Conservation (phyloP, 2,113 vertebrate genomes). For the Hemicordylus capensis region DNA sequence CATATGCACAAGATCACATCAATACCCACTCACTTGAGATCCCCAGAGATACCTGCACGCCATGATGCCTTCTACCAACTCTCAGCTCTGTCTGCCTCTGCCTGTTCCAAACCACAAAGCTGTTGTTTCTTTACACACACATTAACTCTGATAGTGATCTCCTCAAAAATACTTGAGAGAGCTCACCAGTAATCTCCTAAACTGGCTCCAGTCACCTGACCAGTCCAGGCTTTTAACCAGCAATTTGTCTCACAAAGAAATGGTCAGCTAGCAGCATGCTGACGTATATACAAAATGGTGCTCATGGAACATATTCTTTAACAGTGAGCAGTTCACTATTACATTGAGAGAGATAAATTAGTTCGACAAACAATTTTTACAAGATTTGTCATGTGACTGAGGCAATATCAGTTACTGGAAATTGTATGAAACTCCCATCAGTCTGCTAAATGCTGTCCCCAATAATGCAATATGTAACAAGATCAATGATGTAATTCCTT, state of each 20-base stretch:
- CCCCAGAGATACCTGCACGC: too few species aligned
- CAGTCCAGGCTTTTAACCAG: too few species aligned
- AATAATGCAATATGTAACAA: background rate
- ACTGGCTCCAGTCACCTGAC: too few species aligned
- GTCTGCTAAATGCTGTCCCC: background rate
- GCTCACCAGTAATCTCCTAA: too few species aligned
- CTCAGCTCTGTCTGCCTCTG: too few species aligned
- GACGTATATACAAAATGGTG: background rate
- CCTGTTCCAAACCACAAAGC: too few species aligned
- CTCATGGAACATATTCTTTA: background rate
- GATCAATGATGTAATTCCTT: background rate
- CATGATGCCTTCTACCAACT: too few species aligned
- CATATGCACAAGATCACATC: background rate
- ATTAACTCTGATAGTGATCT: too few species aligned
- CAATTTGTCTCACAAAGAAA: too few species aligned
- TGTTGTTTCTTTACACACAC: too few species aligned
- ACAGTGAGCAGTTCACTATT: background rate
- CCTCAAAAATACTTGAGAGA: too few species aligned
- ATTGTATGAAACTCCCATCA: background rate
- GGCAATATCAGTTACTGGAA: background rate
- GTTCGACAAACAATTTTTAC: background rate
- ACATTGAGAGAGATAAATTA: background rate
- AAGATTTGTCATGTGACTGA: accelerated
- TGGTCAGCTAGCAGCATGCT: background rate
- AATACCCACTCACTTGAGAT: too few species aligned